Base-by-base conservation (phyloP, 2,113 vertebrate species). In the Myodes glareolus region DNA sequence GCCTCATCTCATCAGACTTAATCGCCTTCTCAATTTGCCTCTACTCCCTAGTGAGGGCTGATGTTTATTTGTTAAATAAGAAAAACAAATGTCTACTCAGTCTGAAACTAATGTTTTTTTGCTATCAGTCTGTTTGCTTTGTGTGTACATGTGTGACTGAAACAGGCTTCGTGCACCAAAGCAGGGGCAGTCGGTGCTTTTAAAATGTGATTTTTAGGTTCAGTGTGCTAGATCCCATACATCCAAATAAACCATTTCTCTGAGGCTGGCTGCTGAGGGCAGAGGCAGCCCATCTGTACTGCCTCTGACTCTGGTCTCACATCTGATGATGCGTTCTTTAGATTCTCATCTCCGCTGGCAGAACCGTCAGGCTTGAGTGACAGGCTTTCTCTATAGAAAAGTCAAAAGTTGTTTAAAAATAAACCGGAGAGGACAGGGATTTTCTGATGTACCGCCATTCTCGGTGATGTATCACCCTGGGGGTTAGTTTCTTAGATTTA, bases 11-110 rank as follows among this genome's bases (percentile, higher is more conserved):
- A 80, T 95, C 73, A 93, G 90, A 76, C 92, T 92, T 94, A 93
- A 93, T 95, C 73, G 50, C 58, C n/a, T 93, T 86, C 55, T 90
- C 39, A 52, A 21, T 93, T 96, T 95, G 78, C 87, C 47, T 80
- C 7, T 27, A 39, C 36, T 95, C 17, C 7, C 47, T 92, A 87
- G 92, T 61, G 90, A 90, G n/a, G 25, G 21, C 90, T 90, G 52
- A 67, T 92, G 88, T 94, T 94, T 91, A 63, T 67, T 95, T 97
- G 88, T 90, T 77, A 95, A 92, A 73, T 45, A 90, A 94, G 92
- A 63, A 90, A 88, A 92, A 76, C 39, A 42, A 73, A 76, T 23
- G 42, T 84, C 72, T 89, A 14, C 33, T 94, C 29, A 52, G 63
- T 52, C 63, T 21, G 73, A 95, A 88, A 78, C 75, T 6, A 19